Percentiles rank a stretch among this genome's conserved stretches.
Evolutionary conservation across 2,888 invertebrate species (phyloP).

Genomic region (Apocheima hispidaria): DNA sequence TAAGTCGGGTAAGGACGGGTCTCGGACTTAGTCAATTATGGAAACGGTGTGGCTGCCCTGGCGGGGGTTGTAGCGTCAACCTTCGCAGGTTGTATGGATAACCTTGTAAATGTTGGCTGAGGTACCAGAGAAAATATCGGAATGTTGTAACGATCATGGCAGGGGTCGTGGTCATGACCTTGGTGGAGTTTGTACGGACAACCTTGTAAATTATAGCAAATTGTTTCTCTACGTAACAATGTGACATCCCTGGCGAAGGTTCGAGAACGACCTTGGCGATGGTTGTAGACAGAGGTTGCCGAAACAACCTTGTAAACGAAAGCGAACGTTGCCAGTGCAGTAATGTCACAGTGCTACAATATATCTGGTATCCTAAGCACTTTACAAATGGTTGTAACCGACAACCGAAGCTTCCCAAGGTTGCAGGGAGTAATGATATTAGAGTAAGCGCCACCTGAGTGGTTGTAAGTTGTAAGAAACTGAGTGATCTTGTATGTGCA

Average conservation of each 20-base stretch:
- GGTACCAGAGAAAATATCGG: not conserved
- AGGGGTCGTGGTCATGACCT: not conserved
- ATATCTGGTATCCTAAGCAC: not conserved
- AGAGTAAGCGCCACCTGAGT: constrained; percentile 25
- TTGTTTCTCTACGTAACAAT: not conserved
- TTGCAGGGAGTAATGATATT: constrained; percentile 29
- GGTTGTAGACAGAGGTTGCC: too few relatives aligned
- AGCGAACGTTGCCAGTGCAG: constrained; percentile 12
- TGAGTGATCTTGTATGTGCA: constrained; percentile 39
- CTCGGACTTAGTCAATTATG: constrained; percentile 49
- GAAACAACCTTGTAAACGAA: not conserved
- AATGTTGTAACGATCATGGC: not conserved
- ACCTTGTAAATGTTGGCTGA: not conserved
- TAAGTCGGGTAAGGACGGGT: constrained; percentile 26
- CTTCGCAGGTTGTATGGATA: not conserved
- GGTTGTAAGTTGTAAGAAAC: constrained; percentile 35
- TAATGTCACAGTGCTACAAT: not conserved
- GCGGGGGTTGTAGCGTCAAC: constrained; percentile 14
- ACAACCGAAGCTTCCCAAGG: constrained; percentile 12
- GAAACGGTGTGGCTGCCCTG: constrained; percentile 33
- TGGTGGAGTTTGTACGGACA: not conserved
- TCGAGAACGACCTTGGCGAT: not conserved
- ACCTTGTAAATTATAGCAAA: not conserved
- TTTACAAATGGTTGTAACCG: not conserved
- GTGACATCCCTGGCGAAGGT: not conserved